Conservation (phyloP, 37 sponge, comb jelly and placozoan genomes). For the Beroe ovata region DNA sequence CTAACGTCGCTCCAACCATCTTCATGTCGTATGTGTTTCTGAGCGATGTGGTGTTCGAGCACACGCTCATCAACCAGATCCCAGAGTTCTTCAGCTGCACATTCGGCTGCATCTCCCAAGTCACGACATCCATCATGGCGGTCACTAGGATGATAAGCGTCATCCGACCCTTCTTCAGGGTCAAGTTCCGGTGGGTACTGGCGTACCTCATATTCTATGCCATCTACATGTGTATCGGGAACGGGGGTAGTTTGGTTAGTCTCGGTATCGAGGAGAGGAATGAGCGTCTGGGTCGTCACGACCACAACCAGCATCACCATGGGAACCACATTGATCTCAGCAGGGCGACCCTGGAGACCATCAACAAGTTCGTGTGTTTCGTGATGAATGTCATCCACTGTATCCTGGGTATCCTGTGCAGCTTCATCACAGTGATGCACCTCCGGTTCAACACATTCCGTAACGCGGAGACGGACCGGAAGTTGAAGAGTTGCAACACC, state of each 20-base stretch:
- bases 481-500: conserved; percentile 59
- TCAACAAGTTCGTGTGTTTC: conserved; percentile 61
- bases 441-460: neutral
- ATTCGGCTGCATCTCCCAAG: conserved; percentile 56
- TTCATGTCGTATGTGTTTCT: conserved; percentile 55
- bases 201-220: conserved; percentile 64
- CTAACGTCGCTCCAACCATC: conserved; percentile 37
- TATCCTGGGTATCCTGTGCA: conserved; percentile 39
- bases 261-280: neutral
- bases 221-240: conserved; percentile 58
- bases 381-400: conserved; percentile 63
- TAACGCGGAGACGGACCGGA: conserved; percentile 3
- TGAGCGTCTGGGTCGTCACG: neutral
- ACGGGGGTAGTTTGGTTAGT: conserved; percentile 28
- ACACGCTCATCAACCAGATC: conserved; percentile 37
- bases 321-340: conserved; percentile 20
- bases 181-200: conserved; percentile 7
- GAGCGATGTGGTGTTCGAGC: neutral
- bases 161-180: conserved; percentile 39
- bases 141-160: conserved; percentile 65
- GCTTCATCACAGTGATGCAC: conserved; percentile 22
- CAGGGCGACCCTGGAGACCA: conserved; percentile 13
- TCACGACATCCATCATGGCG: conserved; percentile 59
- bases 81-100: conserved; percentile 68
- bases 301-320: neutral